Evolutionary conservation across 1,140 invertebrate genomes (phyloP).

Genomic region (Tenebrio molitor): DNA sequence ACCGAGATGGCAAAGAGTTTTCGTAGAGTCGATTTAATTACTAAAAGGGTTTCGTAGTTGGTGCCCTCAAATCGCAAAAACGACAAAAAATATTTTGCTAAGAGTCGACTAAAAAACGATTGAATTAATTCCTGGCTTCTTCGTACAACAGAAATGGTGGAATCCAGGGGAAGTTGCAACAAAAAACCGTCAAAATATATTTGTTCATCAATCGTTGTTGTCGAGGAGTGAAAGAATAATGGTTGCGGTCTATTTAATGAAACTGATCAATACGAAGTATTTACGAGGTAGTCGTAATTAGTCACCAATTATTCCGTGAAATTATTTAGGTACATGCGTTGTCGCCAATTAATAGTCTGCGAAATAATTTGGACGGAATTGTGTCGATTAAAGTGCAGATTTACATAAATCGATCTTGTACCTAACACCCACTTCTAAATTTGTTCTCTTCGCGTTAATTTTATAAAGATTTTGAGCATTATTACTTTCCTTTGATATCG

Average conservation of each 20-base stretch:
- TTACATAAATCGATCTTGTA: slow-evolving; percentile 31
- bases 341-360: background rate
- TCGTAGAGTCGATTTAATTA: slow-evolving; percentile 38
- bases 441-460: slow-evolving; percentile 33
- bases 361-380: slow-evolving; percentile 1
- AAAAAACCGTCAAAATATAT: slow-evolving; percentile 12
- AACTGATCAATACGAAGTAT: background rate
- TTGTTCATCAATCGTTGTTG: background rate
- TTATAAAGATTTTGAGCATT: slow-evolving; percentile 35
- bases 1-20: slow-evolving; percentile 3
- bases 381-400: slow-evolving; percentile 23
- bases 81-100: slow-evolving; percentile 20
- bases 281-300: background rate
- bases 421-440: slow-evolving; percentile 10
- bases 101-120: slow-evolving; percentile 30
- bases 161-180: slow-evolving; percentile 1
- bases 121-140: slow-evolving; percentile 37
- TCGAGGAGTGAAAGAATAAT: no score
- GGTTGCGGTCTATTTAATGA: background rate
- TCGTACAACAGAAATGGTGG: background rate
- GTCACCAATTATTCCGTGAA: background rate
- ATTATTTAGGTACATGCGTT: slow-evolving; percentile 4
- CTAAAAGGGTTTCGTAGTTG: slow-evolving; percentile 23
- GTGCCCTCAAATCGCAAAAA: slow-evolving; percentile 13
- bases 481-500: slow-evolving; percentile 35